phyloP scores from a whole-genome alignment of 2,888 invertebrate genomes.

The Drosophila sordidapex region DNA sequence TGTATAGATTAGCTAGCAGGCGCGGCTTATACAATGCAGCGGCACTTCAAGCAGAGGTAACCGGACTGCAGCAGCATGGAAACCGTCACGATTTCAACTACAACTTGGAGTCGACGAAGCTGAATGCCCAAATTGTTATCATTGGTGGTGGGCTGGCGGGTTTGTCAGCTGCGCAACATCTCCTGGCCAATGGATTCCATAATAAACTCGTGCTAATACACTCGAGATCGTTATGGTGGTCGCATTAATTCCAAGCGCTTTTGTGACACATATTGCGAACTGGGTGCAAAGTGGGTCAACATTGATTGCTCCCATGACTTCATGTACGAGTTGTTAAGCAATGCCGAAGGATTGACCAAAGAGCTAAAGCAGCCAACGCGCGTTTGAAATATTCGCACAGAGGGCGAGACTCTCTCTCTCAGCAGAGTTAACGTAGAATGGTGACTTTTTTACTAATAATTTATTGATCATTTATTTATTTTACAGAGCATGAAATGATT shows the following conservation, averaged over 20 bases:
- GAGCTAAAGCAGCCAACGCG: conserved; percentile 60
- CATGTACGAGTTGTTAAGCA: conserved; percentile 85
- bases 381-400: conserved; percentile 59
- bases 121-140: conserved; percentile 89
- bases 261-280: conserved; percentile 90
- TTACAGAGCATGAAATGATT: too few relatives aligned
- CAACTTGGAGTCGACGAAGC: conserved; percentile 59
- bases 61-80: conserved; percentile 46
- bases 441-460: too few relatives aligned
- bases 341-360: conserved; percentile 67
- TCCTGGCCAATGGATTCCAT: conserved; percentile 89
- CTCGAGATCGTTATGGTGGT: conserved; percentile 92
- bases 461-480: too few relatives aligned
- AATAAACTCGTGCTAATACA: conserved; percentile 89
- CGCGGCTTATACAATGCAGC: conserved; percentile 71
- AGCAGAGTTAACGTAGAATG: neutral
- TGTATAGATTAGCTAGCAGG: conserved; percentile 60
- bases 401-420: conserved; percentile 24
- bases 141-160: conserved; percentile 93
- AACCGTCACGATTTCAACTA: conserved; percentile 36
- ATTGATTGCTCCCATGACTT: conserved; percentile 90
- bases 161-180: conserved; percentile 91
- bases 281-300: conserved; percentile 91
- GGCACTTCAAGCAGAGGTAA: conserved; percentile 63
- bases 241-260: conserved; percentile 92